Evolutionary conservation across 2,888 invertebrate genomes (phyloP).

Genomic region (Gryllus longicercus): DNA sequence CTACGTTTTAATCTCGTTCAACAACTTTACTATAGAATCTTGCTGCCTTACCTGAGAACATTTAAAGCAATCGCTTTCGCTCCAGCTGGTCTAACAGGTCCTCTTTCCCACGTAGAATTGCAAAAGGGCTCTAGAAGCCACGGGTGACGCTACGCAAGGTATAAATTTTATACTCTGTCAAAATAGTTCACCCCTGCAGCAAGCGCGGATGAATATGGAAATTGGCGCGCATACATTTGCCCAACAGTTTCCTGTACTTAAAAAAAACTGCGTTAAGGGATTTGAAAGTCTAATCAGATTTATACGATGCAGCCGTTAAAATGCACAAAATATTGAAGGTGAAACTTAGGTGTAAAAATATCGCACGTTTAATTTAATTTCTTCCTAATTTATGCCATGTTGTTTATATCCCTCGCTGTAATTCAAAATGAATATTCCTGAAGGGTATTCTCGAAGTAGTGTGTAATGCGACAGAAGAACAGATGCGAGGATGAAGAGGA

Average conservation of each 20-base stretch:
- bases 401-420: background rate
- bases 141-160: background rate
- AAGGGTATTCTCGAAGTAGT: background rate
- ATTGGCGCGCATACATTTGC: conserved; percentile 8
- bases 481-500: too few species aligned
- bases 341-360: conserved; percentile 11
- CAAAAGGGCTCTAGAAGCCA: background rate
- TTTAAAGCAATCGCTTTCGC: too few species aligned
- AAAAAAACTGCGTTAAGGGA: background rate
- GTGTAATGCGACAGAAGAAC: too few species aligned
- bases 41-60: too few species aligned
- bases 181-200: conserved; percentile 1
- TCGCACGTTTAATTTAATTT: background rate
- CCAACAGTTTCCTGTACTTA: background rate
- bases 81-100: background rate
- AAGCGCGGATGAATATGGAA: background rate
- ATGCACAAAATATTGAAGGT: conserved; percentile 17
- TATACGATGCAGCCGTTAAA: background rate
- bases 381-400: background rate
- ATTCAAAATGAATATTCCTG: conserved; percentile 2
- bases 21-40: too few species aligned
- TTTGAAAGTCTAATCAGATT: conserved; percentile 1
- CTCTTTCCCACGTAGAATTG: background rate
- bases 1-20: too few species aligned
- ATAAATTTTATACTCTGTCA: conserved; percentile 11